Percentiles rank a stretch among this genome's conserved stretches.
Evolutionary conservation across 1,140 invertebrate species (phyloP).

Genomic region (Heliconius eleuchia): DNA sequence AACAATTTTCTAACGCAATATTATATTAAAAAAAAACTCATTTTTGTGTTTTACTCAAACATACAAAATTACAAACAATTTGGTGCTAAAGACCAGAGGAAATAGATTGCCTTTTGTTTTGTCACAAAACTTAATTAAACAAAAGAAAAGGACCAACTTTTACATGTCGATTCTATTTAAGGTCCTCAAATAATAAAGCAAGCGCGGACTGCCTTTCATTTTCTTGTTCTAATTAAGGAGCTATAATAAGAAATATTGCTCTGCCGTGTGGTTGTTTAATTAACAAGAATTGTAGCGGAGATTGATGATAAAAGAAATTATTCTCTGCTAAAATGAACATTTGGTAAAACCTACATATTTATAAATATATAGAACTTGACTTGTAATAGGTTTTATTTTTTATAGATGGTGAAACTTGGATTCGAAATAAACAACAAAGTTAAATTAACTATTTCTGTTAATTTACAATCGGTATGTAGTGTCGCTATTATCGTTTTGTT

Average conservation of each 20-base stretch:
- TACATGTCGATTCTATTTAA: not conserved
- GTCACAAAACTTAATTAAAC: not conserved
- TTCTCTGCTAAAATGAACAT: not conserved
- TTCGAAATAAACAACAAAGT: too few relatives aligned
- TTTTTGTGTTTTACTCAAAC: too few relatives aligned
- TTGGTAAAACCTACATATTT: too few relatives aligned
- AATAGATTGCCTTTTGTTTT: not conserved
- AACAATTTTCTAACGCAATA: too few relatives aligned
- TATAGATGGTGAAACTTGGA: too few relatives aligned
- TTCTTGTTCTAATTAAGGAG: not conserved
- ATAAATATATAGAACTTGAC: too few relatives aligned
- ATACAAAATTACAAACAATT: not conserved
- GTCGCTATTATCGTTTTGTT: too few relatives aligned
- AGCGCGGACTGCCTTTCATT: not conserved
- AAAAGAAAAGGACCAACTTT: not conserved
- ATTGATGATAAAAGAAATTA: not conserved
- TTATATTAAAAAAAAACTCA: too few relatives aligned
- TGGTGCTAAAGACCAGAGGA: not conserved
- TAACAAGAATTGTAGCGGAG: constrained; percentile 11
- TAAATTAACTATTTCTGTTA: too few relatives aligned
- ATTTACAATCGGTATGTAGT: too few relatives aligned
- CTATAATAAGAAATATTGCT: not conserved
- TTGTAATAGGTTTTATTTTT: too few relatives aligned
- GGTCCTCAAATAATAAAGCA: not conserved
- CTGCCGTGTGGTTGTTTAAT: constrained; percentile 21